Evolutionary conservation across 2,113 vertebrate genomes (phyloP).

Genomic region (Pseudorectes ferrugineus): DNA sequence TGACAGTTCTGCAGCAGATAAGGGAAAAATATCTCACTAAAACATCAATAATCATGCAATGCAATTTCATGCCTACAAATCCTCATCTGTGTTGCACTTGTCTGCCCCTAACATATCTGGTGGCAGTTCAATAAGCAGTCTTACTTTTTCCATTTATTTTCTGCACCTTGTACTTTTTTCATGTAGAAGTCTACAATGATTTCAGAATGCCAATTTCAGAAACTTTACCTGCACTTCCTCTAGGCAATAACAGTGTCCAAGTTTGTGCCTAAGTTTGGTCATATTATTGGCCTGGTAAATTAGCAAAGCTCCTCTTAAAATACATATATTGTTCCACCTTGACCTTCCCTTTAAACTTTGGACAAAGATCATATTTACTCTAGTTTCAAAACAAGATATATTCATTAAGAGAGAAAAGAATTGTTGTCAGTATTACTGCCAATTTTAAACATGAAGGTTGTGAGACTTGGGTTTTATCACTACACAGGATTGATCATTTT

Average conservation of each 20-base stretch:
- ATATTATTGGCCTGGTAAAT: background rate
- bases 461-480: background rate
- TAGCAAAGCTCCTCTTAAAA: background rate
- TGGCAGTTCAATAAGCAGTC: background rate
- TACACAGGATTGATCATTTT: background rate
- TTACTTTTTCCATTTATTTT: background rate
- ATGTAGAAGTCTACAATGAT: background rate
- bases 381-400: background rate
- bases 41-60: background rate
- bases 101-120: background rate
- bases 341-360: background rate
- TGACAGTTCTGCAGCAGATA: background rate
- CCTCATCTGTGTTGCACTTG: background rate
- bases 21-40: background rate
- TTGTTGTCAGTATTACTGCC: background rate
- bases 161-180: background rate
- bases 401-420: background rate
- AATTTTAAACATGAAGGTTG: background rate
- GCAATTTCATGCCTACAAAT: background rate
- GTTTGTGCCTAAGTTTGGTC: background rate
- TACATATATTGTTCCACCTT: background rate
- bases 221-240: background rate
- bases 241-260: background rate
- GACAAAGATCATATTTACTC: background rate
- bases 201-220: background rate